phyloP scores from a whole-genome alignment of 1,140 invertebrate genomes.

The Camponotus vicinus region DNA sequence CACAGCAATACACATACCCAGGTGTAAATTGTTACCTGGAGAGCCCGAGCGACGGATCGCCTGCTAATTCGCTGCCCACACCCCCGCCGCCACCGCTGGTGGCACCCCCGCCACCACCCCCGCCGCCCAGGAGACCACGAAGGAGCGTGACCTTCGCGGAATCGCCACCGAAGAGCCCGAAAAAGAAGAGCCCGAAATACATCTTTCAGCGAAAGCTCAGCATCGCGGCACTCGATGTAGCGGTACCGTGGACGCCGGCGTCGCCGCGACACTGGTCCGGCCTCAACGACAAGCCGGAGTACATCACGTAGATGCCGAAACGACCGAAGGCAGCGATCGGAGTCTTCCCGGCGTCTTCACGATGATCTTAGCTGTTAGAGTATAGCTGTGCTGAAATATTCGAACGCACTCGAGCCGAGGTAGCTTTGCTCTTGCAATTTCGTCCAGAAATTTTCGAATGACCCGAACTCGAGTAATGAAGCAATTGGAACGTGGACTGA shows the following conservation, averaged over 20 bases:
- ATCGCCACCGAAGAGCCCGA: conserved; percentile 81
- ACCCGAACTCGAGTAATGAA: conserved; percentile 36
- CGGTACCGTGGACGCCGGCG: conserved; percentile 84
- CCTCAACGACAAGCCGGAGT: conserved; percentile 81
- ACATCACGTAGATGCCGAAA: conserved; percentile 76
- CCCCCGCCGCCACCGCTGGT: conserved; percentile 80
- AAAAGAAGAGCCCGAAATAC: conserved; percentile 69
- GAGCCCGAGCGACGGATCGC: conserved; percentile 70
- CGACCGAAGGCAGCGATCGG: not conserved
- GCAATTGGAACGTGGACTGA: conserved; percentile 4
- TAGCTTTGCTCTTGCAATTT: not conserved
- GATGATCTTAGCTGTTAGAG: not conserved
- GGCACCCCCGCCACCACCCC: conserved; percentile 80
- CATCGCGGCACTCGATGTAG: conserved; percentile 80
- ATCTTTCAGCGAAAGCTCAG: conserved; percentile 59
- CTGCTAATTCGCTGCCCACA: conserved; percentile 78
- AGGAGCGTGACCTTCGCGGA: conserved; percentile 84
- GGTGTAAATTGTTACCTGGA: conserved; percentile 86
- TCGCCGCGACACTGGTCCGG: conserved; percentile 81
- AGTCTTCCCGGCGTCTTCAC: not conserved
- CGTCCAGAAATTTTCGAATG: not conserved
- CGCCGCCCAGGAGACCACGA: conserved; percentile 79
- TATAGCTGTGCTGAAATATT: not conserved
- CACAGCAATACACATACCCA: conserved; percentile 93
- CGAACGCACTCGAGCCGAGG: not conserved